Evolutionary conservation across 2,888 invertebrate species (phyloP).

Genomic region (Didymodactylos carnosus): DNA sequence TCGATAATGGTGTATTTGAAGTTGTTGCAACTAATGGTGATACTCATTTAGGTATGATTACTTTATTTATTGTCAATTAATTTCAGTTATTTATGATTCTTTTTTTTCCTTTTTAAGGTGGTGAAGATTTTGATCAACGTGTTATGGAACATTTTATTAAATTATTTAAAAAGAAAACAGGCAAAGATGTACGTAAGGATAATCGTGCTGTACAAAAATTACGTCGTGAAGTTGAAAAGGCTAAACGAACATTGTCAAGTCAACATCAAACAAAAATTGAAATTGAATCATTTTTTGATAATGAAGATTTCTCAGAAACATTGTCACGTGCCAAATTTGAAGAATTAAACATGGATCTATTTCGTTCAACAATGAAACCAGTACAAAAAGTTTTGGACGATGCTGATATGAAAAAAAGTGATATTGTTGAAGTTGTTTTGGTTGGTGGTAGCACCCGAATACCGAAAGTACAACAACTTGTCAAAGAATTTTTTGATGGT

Average conservation of each 20-base stretch:
- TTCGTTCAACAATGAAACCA: slow-evolving; percentile 72
- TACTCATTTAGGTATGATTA: slow-evolving; percentile 15
- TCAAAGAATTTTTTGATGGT: slow-evolving; percentile 59
- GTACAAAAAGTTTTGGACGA: slow-evolving; percentile 89
- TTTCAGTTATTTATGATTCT: too few species aligned
- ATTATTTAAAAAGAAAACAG: slow-evolving; percentile 26
- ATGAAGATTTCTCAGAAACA: slow-evolving; percentile 61
- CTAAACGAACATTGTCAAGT: slow-evolving; percentile 23
- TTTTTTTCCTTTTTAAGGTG: too few species aligned
- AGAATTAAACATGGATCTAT: slow-evolving; percentile 68
- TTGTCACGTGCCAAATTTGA: slow-evolving; percentile 94
- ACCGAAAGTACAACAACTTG: slow-evolving; percentile 62
- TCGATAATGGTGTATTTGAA: slow-evolving; percentile 96
- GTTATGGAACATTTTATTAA: slow-evolving; percentile 15
- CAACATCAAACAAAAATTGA: slow-evolving; percentile 16
- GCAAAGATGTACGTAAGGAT: slow-evolving; percentile 33
- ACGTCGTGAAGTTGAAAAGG: slow-evolving; percentile 34
- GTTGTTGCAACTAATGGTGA: slow-evolving; percentile 37
- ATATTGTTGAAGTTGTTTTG: slow-evolving; percentile 91
- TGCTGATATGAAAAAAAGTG: slow-evolving; percentile 90
- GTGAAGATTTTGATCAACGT: slow-evolving; percentile 15
- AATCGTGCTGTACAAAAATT: slow-evolving; percentile 32
- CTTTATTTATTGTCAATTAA: too few species aligned
- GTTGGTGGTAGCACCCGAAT: slow-evolving; percentile 98
- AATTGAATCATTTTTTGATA: slow-evolving; percentile 17